Evolutionary conservation across 2,113 vertebrate species (phyloP).

Genomic region (Panurus biarmicus): DNA sequence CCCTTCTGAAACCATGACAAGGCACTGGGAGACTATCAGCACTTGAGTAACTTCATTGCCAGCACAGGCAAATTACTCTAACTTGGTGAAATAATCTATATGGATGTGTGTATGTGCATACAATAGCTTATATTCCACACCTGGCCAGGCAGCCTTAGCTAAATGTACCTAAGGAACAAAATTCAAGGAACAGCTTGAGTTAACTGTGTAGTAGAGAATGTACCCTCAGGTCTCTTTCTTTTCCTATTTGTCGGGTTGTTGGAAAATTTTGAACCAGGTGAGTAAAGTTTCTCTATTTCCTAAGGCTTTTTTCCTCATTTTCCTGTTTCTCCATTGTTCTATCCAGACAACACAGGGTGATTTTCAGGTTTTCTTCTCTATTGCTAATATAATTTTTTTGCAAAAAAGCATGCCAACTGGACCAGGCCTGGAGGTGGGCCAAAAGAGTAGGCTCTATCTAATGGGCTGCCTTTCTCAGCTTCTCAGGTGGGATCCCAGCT

Average conservation of each 20-base stretch:
- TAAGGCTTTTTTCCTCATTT: not conserved
- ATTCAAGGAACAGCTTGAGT: not conserved
- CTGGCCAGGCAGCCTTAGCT: not conserved
- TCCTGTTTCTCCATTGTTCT: not conserved
- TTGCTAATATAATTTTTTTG: not conserved
- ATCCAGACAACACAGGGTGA: no score
- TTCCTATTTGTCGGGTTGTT: not conserved
- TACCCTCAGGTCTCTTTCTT: not conserved
- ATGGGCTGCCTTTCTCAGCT: not conserved
- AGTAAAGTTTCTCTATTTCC: not conserved
- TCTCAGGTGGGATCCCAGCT: constrained; percentile 36
- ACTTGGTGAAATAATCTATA: not conserved
- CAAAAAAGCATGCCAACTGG: not conserved
- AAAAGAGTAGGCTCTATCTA: not conserved
- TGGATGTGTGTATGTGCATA: not conserved
- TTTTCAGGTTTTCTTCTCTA: not conserved
- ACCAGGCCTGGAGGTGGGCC: not conserved
- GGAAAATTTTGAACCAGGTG: not conserved
- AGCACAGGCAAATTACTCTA: not conserved
- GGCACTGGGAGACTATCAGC: not conserved
- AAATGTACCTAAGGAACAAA: not conserved
- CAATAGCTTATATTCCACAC: not conserved
- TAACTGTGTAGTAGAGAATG: not conserved
- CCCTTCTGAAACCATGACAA: not conserved
- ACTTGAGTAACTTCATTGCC: not conserved